Conservation (phyloP, 2,888 invertebrate species). For the Chloromyia formosa region DNA sequence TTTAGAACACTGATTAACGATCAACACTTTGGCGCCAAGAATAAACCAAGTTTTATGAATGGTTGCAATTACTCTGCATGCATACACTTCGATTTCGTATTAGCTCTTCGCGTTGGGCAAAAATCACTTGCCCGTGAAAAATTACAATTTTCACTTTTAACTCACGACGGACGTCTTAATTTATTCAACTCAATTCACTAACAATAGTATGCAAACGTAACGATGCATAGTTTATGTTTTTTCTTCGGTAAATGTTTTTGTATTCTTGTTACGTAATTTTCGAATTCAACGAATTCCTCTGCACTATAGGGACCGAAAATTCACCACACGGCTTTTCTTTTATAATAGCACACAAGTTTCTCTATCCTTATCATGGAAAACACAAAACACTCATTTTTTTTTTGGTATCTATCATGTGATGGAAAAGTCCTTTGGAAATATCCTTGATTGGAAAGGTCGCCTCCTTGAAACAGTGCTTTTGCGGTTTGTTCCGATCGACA, state of each 20-base stretch:
- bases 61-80: not conserved
- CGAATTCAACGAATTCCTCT: not conserved
- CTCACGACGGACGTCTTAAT: not conserved
- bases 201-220: not conserved
- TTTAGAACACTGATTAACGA: not conserved
- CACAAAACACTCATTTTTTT: not conserved
- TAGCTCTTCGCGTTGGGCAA: not conserved
- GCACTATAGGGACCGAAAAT: too few relatives aligned
- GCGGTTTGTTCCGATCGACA: slow-evolving; percentile 35
- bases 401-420: not conserved
- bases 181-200: slow-evolving; percentile 12
- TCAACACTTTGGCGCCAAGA: not conserved
- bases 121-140: slow-evolving; percentile 14
- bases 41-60: not conserved
- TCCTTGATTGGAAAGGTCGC: not conserved
- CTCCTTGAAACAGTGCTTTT: not conserved
- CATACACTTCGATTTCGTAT: slow-evolving; percentile 36
- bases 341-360: too few relatives aligned
- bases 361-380: not conserved
- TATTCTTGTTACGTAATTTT: not conserved
- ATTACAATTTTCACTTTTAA: slow-evolving; percentile 25
- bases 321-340: too few relatives aligned
- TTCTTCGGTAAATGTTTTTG: not conserved
- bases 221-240: not conserved
- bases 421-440: not conserved